Percentiles rank a stretch among this genome's conserved stretches.
These are phyloP conservation scores for Venturia canescens DNA, from an alignment of 1,140 invertebrate genomes.

Conservation along the genomic window DNA sequence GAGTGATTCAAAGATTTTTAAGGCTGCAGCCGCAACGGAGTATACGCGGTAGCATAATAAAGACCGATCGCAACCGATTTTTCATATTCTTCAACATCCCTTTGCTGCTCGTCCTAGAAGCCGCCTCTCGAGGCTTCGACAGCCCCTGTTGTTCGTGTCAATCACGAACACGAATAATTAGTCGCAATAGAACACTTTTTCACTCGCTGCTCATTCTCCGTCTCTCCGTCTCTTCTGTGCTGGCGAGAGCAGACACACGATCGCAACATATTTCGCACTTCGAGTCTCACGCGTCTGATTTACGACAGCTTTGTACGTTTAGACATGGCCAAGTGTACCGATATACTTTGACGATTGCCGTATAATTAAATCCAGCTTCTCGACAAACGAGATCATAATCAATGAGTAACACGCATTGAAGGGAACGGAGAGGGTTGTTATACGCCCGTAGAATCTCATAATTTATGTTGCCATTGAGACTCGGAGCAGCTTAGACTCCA, in stretches of 20 bases:
- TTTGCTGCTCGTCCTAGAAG: background rate
- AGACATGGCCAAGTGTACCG: constrained; percentile 3
- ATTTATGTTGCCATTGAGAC: constrained; percentile 31
- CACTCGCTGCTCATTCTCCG: background rate
- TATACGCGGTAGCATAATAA: background rate
- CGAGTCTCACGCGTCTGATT: constrained; percentile 14
- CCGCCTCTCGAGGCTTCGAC: background rate
- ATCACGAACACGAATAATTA: constrained; percentile 38
- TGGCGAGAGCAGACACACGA: background rate
- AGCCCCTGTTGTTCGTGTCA: constrained; percentile 9
- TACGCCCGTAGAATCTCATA: constrained; percentile 10
- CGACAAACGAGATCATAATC: constrained; percentile 47
- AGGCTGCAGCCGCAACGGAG: background rate
- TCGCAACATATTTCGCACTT: background rate
- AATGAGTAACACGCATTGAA: constrained; percentile 35
- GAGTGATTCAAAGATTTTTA: background rate
- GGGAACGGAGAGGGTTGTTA: background rate
- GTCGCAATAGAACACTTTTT: constrained; percentile 21
- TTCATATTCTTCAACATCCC: background rate
- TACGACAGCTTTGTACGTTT: constrained; percentile 35
- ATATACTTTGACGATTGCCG: constrained; percentile 38
- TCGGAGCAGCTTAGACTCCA: background rate
- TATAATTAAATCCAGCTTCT: constrained; percentile 43
- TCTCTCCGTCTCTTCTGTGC: background rate
- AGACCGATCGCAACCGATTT: background rate